Evolutionary conservation across 2,888 invertebrate species (phyloP).

Genomic region (Cheilosia vernalis): DNA sequence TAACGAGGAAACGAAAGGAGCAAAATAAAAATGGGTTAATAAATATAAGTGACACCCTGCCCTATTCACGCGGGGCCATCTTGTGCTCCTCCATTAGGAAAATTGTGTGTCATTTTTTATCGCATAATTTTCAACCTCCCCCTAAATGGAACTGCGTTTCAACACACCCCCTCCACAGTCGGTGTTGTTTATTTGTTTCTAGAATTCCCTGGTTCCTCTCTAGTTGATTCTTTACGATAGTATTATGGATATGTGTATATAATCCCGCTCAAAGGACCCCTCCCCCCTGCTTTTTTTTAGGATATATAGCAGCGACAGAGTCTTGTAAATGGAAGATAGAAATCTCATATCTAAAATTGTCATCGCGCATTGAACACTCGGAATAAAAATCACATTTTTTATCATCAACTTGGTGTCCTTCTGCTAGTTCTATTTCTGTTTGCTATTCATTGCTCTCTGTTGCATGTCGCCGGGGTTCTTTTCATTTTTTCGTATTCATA

Average conservation of each 20-base stretch:
- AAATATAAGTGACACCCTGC: slow-evolving; percentile 50
- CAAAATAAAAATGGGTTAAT: slow-evolving; percentile 38
- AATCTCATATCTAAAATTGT: slow-evolving; percentile 74
- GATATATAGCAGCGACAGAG: slow-evolving; percentile 51
- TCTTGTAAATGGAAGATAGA: slow-evolving; percentile 70
- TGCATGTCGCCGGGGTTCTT: slow-evolving; percentile 55
- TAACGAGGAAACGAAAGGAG: background rate
- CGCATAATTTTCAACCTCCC: slow-evolving; percentile 65
- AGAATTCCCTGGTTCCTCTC: slow-evolving; percentile 32
- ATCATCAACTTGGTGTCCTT: slow-evolving; percentile 66
- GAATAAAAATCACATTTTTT: slow-evolving; percentile 75
- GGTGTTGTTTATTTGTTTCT: slow-evolving; percentile 59
- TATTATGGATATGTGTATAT: slow-evolving; percentile 16
- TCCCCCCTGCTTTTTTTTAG: background rate
- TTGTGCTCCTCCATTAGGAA: slow-evolving; percentile 52
- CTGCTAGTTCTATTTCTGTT: slow-evolving; percentile 21
- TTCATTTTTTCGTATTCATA: slow-evolving; percentile 62
- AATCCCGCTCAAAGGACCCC: slow-evolving; percentile 22
- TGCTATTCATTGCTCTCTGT: slow-evolving; percentile 55
- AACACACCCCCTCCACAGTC: background rate
- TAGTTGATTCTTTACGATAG: slow-evolving; percentile 52
- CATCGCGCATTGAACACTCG: slow-evolving; percentile 74
- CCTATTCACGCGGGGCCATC: slow-evolving; percentile 32
- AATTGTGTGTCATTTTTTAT: slow-evolving; percentile 70
- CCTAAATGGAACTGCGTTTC: background rate